Base-by-base conservation (phyloP, 1,140 invertebrate genomes). In the Kradibia gibbosae region DNA sequence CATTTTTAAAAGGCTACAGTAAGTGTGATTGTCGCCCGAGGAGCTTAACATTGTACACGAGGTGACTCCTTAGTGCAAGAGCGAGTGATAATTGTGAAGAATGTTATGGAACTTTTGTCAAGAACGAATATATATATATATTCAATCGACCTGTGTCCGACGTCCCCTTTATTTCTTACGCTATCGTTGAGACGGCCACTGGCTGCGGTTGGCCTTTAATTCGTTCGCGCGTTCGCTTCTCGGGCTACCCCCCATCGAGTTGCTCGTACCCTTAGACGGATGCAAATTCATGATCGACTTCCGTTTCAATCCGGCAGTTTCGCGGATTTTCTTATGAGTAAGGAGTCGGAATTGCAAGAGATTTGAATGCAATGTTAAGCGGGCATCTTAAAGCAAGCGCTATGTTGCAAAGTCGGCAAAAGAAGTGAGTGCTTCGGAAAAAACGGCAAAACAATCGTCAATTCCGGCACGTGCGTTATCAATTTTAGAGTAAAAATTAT, bases 341-440 rank as follows among this genome's bases (percentile, higher is more conserved):
- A 83, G 75, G 65, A 82, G 67, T 13, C 31, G 45, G 70, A 45
- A 36, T 39, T 31, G 65, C 62, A 82, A 87, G 90, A 89, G 90
- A 91, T 87, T 91, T 91, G 90, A 91, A 91, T 88, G 90, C 91
- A 82, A 89, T 89, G 90, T 88, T 86, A 91, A 88, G 90, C 90
- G 85, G 81, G 88, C 81, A 88, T 90, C 89, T 90, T 88, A 88
- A 48, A 39, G 11, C 20, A 55, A 50, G 20, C 28, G 7, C 20
- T 4, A 15, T 25, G 25, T 73, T 42, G 3, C 22, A 20, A 71
- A 71, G n/a, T 25, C n/a, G 1, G 8, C 13, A 3, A 48, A 71
- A 48, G 7, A 71, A 71, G 20, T 39, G 2, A 28, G 28, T 15
- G 20, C 10, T 62, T 62, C 34, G 11, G n/a, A n/a, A n/a, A n/a